phyloP scores from a whole-genome alignment of 1,140 invertebrate species.

The Brachionus sp. region DNA sequence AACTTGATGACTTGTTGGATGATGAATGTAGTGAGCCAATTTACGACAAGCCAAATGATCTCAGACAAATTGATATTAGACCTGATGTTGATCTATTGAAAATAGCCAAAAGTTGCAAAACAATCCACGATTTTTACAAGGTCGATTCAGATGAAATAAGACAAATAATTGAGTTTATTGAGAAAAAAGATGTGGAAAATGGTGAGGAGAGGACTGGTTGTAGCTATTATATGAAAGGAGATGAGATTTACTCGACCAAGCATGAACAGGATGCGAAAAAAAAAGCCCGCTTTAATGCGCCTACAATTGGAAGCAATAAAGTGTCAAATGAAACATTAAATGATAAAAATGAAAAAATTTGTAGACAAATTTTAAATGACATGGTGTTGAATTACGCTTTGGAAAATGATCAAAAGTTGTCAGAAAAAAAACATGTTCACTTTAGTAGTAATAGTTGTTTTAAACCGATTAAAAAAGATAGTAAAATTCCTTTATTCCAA shows the following conservation, averaged over 20 bases:
- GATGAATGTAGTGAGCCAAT: not conserved
- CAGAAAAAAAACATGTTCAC: not conserved
- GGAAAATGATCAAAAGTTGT: not conserved
- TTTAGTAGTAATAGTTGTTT: not conserved
- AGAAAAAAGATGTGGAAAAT: not conserved
- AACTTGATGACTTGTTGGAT: not conserved
- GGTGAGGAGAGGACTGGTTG: not conserved
- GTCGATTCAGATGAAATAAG: not conserved
- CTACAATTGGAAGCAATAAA: not conserved
- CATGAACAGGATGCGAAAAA: not conserved
- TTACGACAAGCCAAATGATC: slow-evolving; percentile 13
- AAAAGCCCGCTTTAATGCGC: not conserved
- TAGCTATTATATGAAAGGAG: not conserved
- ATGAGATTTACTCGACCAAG: not conserved
- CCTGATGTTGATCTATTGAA: not conserved
- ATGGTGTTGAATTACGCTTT: not conserved
- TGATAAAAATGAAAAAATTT: not conserved
- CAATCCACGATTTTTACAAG: not conserved
- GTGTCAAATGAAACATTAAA: not conserved
- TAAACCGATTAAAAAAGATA: not conserved
- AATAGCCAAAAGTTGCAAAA: not conserved
- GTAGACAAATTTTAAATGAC: not conserved
- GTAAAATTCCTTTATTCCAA: too few relatives aligned
- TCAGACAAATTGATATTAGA: not conserved
- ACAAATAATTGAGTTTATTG: slow-evolving; percentile 7